phyloP scores from a whole-genome alignment of 2,888 invertebrate species.

The Heliconius aoede region DNA sequence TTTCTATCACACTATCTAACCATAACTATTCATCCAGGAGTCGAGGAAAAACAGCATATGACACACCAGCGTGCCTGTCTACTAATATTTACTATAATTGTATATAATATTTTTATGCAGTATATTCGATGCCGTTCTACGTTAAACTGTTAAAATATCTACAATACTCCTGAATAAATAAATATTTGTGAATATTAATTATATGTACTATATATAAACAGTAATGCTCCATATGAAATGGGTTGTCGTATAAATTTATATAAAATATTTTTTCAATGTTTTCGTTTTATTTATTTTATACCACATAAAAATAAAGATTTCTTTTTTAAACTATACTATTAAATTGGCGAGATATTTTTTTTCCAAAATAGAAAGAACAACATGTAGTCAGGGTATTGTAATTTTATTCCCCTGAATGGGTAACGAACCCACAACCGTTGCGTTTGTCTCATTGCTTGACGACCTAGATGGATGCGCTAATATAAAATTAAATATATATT shows the following conservation, averaged over 20 bases:
- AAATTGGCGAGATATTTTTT: too few species aligned
- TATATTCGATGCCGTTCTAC: constrained; percentile 36
- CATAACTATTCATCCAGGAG: constrained; percentile 19
- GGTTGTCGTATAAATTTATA: constrained; percentile 81
- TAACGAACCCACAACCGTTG: too few species aligned
- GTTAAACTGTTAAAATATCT: constrained; percentile 35
- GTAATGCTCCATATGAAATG: constrained; percentile 56
- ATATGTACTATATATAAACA: constrained; percentile 41
- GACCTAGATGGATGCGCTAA: not conserved
- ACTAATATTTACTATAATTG: constrained; percentile 52
- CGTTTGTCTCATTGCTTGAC: too few species aligned
- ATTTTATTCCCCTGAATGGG: too few species aligned
- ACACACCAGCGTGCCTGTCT: constrained; percentile 67
- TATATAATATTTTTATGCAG: constrained; percentile 50
- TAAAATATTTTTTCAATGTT: constrained; percentile 72
- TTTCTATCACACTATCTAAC: not conserved
- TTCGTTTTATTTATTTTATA: constrained; percentile 52
- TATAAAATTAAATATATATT: not conserved
- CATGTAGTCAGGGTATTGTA: too few species aligned
- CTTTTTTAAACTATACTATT: not conserved
- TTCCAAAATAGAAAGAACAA: too few species aligned
- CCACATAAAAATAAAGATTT: not conserved
- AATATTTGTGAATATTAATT: constrained; percentile 41
- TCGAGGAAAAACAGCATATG: constrained; percentile 28
- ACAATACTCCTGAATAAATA: constrained; percentile 35